Percentiles rank a stretch among this genome's conserved stretches.
Conservation (phyloP, 2,888 invertebrate species). For the Trimorus sp. region DNA sequence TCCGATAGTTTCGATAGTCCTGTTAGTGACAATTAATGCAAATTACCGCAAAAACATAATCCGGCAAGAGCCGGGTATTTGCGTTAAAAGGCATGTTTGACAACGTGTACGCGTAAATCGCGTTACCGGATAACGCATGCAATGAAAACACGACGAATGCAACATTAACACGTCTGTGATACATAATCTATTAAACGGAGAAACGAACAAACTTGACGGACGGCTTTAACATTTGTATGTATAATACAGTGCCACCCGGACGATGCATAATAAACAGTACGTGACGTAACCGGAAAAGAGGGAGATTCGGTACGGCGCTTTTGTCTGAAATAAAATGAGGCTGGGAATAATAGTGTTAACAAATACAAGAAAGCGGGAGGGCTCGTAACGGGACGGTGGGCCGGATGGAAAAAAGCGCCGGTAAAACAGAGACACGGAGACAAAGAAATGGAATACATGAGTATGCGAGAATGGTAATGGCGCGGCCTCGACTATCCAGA, state of each 20-base stretch:
- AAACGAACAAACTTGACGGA: slow-evolving; percentile 55
- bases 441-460: slow-evolving; percentile 52
- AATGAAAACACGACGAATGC: slow-evolving; percentile 50
- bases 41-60: slow-evolving; percentile 31
- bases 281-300: slow-evolving; percentile 52
- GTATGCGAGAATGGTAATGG: slow-evolving; percentile 53
- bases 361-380: slow-evolving; percentile 59
- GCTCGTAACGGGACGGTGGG: neutral
- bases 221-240: slow-evolving; percentile 52
- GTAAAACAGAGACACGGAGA: slow-evolving; percentile 13
- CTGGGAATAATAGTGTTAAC: slow-evolving; percentile 56
- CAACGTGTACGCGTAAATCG: slow-evolving; percentile 41
- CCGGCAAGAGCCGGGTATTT: slow-evolving; percentile 13
- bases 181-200: slow-evolving; percentile 58
- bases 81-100: slow-evolving; percentile 37
- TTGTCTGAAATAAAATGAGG: slow-evolving; percentile 55
- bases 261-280: slow-evolving; percentile 56
- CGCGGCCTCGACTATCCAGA: slow-evolving; percentile 50
- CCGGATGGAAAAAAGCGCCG: slow-evolving; percentile 29
- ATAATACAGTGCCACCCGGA: slow-evolving; percentile 47
- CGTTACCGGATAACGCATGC: slow-evolving; percentile 32
- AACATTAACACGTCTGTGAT: slow-evolving; percentile 55
- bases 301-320: slow-evolving; percentile 51
- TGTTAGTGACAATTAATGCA: slow-evolving; percentile 22
- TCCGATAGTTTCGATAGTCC: neutral